A percentile compares a stretch with the other conserved stretches of the same genome.
Evolutionary conservation across 2,797 vertebrate species (phyloP).

Genomic region (Crossoptilon crossoptilon): DNA sequence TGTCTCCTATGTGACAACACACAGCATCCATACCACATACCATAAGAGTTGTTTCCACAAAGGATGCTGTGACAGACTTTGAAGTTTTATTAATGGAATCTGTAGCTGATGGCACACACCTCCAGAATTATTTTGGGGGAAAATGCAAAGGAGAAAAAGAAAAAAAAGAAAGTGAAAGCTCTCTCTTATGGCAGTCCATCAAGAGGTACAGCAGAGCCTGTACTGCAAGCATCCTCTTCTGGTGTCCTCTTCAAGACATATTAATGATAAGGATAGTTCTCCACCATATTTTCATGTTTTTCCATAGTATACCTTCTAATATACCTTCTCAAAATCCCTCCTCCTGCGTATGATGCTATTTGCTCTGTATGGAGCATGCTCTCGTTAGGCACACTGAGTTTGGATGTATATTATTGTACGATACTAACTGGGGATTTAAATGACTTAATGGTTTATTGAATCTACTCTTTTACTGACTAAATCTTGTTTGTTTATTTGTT

Average conservation of each 20-base stretch:
- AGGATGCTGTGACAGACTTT: background rate
- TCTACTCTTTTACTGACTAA: background rate
- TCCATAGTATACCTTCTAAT: background rate
- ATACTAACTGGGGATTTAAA: background rate
- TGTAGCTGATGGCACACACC: background rate
- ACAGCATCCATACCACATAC: background rate
- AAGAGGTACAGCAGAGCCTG: background rate
- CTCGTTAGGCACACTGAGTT: background rate
- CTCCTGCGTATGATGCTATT: background rate
- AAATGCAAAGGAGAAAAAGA: background rate
- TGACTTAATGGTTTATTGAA: background rate
- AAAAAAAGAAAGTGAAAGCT: background rate
- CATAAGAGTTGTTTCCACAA: background rate
- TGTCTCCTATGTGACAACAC: rapidly evolving
- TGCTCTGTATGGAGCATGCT: background rate
- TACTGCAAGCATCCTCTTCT: background rate
- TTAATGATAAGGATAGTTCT: background rate
- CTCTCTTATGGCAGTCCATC: background rate
- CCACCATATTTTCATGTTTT: background rate
- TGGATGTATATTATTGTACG: background rate
- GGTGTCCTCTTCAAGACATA: background rate
- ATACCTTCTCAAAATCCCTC: background rate
- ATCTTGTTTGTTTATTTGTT: background rate
- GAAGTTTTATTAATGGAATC: background rate
- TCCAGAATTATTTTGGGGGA: background rate